phyloP scores from a whole-genome alignment of 2,797 vertebrate species.

The Meda fulgida region DNA sequence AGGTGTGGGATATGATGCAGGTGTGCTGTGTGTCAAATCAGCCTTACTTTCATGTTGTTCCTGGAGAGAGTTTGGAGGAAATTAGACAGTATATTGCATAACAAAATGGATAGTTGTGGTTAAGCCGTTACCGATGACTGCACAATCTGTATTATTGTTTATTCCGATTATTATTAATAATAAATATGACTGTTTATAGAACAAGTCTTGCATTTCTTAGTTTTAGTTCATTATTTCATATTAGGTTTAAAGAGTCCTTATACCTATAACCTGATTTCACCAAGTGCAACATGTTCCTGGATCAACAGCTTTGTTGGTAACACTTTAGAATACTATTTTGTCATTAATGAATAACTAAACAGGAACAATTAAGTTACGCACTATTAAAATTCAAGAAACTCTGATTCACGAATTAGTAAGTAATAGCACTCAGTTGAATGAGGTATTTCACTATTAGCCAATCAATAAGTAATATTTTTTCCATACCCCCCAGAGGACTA shows the following conservation, averaged over 20 bases:
- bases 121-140: not conserved
- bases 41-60: not conserved
- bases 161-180: not conserved
- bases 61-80: not conserved
- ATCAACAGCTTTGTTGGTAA: not conserved
- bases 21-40: not conserved
- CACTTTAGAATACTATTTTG: too few species aligned
- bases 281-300: too few species aligned
- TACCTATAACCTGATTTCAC: too few species aligned
- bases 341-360: too few species aligned
- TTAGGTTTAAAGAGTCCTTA: not conserved
- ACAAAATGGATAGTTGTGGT: not conserved
- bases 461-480: too few species aligned
- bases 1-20: constrained; percentile 19
- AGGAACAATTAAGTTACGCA: too few species aligned
- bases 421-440: too few species aligned
- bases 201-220: not conserved
- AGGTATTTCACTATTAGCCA: too few species aligned
- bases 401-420: too few species aligned
- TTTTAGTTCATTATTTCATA: not conserved
- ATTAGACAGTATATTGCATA: not conserved
- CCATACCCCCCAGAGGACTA: too few species aligned
- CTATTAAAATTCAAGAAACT: too few species aligned
- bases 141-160: not conserved
- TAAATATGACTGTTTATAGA: not conserved